A percentile compares a stretch with the other conserved stretches of the same genome.
These are phyloP conservation scores for Penaeus monodon DNA, from an alignment of 2,888 invertebrate genomes.

Conservation along the genomic window DNA sequence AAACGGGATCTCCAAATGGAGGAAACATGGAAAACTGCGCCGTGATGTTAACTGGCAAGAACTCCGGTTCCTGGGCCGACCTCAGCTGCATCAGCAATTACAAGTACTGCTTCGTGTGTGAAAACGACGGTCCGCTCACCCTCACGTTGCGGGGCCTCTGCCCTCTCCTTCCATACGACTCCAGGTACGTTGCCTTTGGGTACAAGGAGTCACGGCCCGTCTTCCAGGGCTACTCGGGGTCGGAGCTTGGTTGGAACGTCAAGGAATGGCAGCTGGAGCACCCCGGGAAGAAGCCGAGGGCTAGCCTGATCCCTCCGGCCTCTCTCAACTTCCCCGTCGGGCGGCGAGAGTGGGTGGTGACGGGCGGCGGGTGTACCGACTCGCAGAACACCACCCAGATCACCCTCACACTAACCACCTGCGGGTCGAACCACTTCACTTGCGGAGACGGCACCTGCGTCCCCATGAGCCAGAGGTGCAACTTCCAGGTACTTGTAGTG, in stretches of 20 bases:
- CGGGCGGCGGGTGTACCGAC: neutral
- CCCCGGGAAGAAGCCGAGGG: neutral
- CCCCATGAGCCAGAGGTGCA: neutral
- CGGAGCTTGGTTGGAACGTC: neutral
- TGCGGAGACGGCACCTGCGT: slow-evolving; percentile 9
- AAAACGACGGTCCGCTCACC: neutral
- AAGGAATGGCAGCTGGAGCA: slow-evolving; percentile 12
- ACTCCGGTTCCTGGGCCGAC: neutral
- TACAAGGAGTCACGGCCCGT: neutral
- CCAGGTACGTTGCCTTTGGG: neutral
- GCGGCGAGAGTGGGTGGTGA: slow-evolving; percentile 10
- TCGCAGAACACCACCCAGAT: neutral
- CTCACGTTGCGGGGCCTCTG: slow-evolving; percentile 3
- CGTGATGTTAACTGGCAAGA: neutral
- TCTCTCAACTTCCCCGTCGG: slow-evolving; percentile 16
- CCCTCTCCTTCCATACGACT: slow-evolving; percentile 10
- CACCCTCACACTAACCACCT: neutral
- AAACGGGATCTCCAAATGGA: slow-evolving; percentile 9
- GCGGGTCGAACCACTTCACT: neutral
- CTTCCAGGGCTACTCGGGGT: neutral
- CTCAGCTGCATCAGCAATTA: neutral
- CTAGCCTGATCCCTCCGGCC: neutral
- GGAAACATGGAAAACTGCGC: slow-evolving; percentile 18
- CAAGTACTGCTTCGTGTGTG: slow-evolving; percentile 7
- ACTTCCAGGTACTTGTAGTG: neutral